Percentiles rank a stretch among this genome's conserved stretches.
These are phyloP conservation scores for Synanthedon andrenaeformis DNA, from an alignment of 2,888 invertebrate genomes.

Conservation along the genomic window DNA sequence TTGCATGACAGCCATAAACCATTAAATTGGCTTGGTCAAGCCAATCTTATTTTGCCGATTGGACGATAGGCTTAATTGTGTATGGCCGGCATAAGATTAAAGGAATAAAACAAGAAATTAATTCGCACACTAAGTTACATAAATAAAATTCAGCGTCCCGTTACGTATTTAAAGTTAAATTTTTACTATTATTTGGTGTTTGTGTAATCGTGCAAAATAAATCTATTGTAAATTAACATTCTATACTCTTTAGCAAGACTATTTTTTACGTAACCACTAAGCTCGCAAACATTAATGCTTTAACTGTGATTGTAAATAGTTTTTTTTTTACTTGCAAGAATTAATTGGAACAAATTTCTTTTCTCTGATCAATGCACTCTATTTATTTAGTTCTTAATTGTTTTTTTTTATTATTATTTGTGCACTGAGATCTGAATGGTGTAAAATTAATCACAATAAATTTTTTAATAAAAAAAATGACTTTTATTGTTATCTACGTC, in stretches of 20 bases:
- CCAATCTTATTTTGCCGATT: no score
- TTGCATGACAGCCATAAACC: no score
- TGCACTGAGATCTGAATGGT: conserved; percentile 65
- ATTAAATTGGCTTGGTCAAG: no score
- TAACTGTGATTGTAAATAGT: conserved; percentile 63
- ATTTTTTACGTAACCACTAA: not conserved
- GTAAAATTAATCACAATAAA: conserved; percentile 44
- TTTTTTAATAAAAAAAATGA: conserved; percentile 27
- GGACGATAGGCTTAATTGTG: no score
- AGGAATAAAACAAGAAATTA: no score
- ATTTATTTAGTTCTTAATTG: conserved; percentile 57
- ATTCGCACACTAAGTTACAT: no score
- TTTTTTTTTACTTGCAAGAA: conserved; percentile 30
- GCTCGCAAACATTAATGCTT: conserved; percentile 56
- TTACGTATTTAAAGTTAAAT: no score
- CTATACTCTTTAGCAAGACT: not conserved
- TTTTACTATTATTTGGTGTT: no score
- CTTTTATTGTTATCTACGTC: conserved; percentile 4
- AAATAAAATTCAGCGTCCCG: no score
- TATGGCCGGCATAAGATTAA: no score
- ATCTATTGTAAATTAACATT: no score
- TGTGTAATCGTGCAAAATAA: no score
- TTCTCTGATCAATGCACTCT: conserved; percentile 57
- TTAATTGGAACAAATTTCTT: conserved; percentile 50
- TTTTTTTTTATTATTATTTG: conserved; percentile 51